Base-by-base conservation (phyloP, 2,888 invertebrate genomes). In the Ceramica pisi region DNA sequence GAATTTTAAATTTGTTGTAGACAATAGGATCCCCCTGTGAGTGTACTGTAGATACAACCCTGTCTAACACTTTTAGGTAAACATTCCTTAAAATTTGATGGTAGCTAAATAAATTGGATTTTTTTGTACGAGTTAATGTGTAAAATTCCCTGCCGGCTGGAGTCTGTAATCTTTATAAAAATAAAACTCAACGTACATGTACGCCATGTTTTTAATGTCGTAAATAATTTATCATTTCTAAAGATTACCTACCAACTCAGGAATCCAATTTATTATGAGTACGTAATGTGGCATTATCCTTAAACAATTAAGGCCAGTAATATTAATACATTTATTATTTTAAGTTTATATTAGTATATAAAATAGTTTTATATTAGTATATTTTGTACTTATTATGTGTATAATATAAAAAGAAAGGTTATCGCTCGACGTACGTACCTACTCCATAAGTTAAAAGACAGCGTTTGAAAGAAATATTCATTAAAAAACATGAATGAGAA, bases 261-360 rank as follows among this genome's bases (percentile, higher is more conserved):
- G 1, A 63, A 16, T 14, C 51, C 19, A 50, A 19, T 50, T 63
- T 55, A 65, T 62, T 53, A 50, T 38, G n/a, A 56, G 2, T 53
- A 62, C 59, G 3, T 65, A 55, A 69, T 61, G 84, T 76, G 90
- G 90, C 91, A 91, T 91, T 91, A 91, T 82, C 84, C 85, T 83
- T 83, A 83, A 89, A 87, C 83, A 75, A 70, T 86, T 89, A 90
- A 89, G 92, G 92, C 92, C 92, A 92, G 92, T 92, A 91, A 89
- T 80, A 81, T 83, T 73, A 68, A 79, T 71, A 90, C 88, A 88
- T 90, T 90, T 89, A 89, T 88, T 88, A 86, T 80, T 81, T 78
- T 83, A 78, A 80, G 78, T 78, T 80, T 56, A 31, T 61, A 50
- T 64, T 67, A 53, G 26, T 31, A 16, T 59, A 19, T 2, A 6